These are phyloP conservation scores for Homarus gammarus DNA, from an alignment of 2,888 invertebrate genomes.

Conservation along the genomic window DNA sequence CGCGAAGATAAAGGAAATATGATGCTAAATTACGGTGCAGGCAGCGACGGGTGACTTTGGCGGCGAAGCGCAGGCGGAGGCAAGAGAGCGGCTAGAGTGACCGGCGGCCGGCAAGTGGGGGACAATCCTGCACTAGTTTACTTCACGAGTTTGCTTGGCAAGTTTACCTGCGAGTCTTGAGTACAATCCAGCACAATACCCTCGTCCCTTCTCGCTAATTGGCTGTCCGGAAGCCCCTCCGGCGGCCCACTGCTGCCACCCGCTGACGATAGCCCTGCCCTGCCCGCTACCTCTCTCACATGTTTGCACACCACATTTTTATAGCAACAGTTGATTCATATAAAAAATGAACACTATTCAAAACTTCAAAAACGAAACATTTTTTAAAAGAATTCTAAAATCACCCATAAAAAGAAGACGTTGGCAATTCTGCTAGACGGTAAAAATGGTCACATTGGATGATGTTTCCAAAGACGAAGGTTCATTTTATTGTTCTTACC, in stretches of 20 bases:
- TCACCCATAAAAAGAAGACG: not conserved
- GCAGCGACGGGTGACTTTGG: slow-evolving; percentile 6
- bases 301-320: not conserved
- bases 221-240: slow-evolving; percentile 57
- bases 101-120: slow-evolving; percentile 44
- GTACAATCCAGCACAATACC: slow-evolving; percentile 67
- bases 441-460: not conserved
- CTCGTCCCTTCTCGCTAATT: slow-evolving; percentile 59
- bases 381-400: not conserved
- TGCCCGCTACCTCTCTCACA: not conserved
- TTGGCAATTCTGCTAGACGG: not conserved
- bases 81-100: slow-evolving; percentile 45
- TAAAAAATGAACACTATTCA: not conserved
- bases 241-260: slow-evolving; percentile 4
- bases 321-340: not conserved
- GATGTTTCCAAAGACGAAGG: slow-evolving; percentile 18
- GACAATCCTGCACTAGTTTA: slow-evolving; percentile 61
- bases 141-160: slow-evolving; percentile 57
- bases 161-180: slow-evolving; percentile 63
- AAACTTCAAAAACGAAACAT: not conserved
- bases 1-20: slow-evolving; percentile 58
- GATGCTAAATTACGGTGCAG: slow-evolving; percentile 32
- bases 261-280: too few species aligned
- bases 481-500: slow-evolving; percentile 24
- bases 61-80: not conserved